Conservation (phyloP, 1,140 invertebrate species). For the Heliconius nattereri region DNA sequence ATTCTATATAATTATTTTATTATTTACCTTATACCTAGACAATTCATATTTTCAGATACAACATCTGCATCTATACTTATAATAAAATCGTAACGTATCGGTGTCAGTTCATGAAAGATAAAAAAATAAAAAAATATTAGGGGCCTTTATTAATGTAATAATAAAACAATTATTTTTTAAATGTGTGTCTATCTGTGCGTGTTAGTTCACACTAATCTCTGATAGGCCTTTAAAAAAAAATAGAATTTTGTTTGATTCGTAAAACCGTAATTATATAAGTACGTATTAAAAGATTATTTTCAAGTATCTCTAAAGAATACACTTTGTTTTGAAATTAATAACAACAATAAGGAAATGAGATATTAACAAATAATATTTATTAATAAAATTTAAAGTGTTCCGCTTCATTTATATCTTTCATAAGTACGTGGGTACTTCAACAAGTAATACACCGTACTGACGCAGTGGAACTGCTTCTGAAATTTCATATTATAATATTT, state of each 20-base stretch:
- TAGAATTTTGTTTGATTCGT: not conserved
- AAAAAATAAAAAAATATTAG: too few species aligned
- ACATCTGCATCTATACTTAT: too few species aligned
- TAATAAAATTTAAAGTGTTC: not conserved
- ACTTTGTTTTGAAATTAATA: not conserved
- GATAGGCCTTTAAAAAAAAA: too few species aligned
- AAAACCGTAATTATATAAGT: not conserved
- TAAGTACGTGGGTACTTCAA: not conserved
- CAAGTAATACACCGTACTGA: not conserved
- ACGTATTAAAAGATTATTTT: not conserved
- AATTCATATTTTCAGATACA: too few species aligned
- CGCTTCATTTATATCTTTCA: not conserved
- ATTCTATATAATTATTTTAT: conserved; percentile 1
- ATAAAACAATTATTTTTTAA: too few species aligned
- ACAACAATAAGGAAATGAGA: not conserved
- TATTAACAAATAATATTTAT: not conserved
- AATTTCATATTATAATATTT: too few species aligned
- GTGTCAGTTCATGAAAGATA: too few species aligned
- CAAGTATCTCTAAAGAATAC: not conserved
- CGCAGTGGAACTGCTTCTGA: not conserved
- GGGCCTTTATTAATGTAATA: too few species aligned
- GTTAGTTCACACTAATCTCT: too few species aligned
- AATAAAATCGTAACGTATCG: too few species aligned
- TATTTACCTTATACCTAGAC: not conserved
- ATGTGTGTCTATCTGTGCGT: too few species aligned